These are phyloP conservation scores for Watsonalla cultraria DNA, from an alignment of 2,888 invertebrate species.

Conservation along the genomic window DNA sequence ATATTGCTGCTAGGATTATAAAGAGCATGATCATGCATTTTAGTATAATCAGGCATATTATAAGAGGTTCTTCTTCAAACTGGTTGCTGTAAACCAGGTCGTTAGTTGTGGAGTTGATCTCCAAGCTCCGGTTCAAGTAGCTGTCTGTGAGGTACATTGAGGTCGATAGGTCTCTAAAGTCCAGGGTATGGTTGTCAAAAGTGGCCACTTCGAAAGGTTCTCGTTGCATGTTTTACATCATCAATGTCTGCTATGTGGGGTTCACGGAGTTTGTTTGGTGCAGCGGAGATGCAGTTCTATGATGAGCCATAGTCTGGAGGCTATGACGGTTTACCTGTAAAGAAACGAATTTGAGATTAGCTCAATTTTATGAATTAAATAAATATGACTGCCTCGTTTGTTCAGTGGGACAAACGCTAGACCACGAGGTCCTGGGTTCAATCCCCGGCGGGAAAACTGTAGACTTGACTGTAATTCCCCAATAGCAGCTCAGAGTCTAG, in stretches of 20 bases:
- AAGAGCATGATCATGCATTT: constrained; percentile 91
- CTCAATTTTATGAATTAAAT: background rate
- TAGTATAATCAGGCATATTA: constrained; percentile 79
- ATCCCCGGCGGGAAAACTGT: too few species aligned
- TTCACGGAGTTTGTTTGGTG: constrained; percentile 46
- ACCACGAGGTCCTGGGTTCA: too few species aligned
- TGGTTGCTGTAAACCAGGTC: constrained; percentile 59
- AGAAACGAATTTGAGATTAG: background rate
- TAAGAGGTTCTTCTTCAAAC: constrained; percentile 67
- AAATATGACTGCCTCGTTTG: too few species aligned
- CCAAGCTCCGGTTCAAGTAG: constrained; percentile 52
- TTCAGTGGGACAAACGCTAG: too few species aligned
- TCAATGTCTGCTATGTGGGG: constrained; percentile 34
- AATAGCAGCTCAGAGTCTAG: too few species aligned
- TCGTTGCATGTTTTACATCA: constrained; percentile 65
- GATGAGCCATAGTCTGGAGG: constrained; percentile 21
- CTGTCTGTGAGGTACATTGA: constrained; percentile 70
- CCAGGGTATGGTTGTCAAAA: constrained; percentile 52
- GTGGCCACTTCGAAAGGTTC: constrained; percentile 47
- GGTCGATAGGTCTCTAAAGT: constrained; percentile 57
- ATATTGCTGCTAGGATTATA: constrained; percentile 92
- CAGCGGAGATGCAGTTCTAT: constrained; percentile 21
- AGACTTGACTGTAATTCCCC: too few species aligned
- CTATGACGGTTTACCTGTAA: background rate
- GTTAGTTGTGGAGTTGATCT: constrained; percentile 52